A percentile compares a stretch with the other conserved stretches of the same genome.
Conservation (phyloP, 2,888 invertebrate species). For the Pheosia gnoma region DNA sequence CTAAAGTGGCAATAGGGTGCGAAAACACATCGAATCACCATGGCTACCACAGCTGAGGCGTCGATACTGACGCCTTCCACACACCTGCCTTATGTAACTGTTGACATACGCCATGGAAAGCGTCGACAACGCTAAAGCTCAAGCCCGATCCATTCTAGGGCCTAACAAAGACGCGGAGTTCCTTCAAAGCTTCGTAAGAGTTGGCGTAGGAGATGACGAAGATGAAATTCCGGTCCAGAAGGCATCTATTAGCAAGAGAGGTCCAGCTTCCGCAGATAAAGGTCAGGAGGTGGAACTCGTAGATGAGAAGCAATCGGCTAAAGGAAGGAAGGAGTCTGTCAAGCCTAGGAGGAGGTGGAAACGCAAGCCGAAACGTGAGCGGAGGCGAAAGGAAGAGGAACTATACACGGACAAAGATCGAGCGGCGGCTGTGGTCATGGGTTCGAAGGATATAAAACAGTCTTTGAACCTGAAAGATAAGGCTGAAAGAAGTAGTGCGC, state of each 20-base stretch:
- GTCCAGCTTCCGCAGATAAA: constrained; percentile 63
- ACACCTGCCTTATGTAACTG: constrained; percentile 69
- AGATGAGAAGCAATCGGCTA: constrained; percentile 61
- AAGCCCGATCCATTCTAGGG: constrained; percentile 85
- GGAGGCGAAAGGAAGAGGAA: constrained; percentile 85
- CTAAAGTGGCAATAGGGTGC: constrained; percentile 63
- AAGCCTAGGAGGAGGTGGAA: constrained; percentile 67
- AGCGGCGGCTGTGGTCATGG: constrained; percentile 94
- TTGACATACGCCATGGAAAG: constrained; percentile 49
- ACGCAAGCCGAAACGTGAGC: constrained; percentile 69
- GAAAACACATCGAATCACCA: constrained; percentile 74
- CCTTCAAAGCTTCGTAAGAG: constrained; percentile 90
- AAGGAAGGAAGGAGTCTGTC: constrained; percentile 64
- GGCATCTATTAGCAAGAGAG: constrained; percentile 74
- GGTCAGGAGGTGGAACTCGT: constrained; percentile 50
- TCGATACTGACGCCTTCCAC: constrained; percentile 72
- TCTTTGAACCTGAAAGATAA: constrained; percentile 91
- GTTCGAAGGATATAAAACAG: constrained; percentile 94
- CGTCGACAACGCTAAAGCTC: constrained; percentile 72
- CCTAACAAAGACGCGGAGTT: constrained; percentile 89
- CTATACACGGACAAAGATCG: constrained; percentile 95
- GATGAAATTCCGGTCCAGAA: constrained; percentile 73
- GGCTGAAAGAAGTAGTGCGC: constrained; percentile 88
- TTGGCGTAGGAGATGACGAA: constrained; percentile 85
- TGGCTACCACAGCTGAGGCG: constrained; percentile 75